Evolutionary conservation across 2,888 invertebrate genomes (phyloP).

Genomic region (Drosophila meridionalis): DNA sequence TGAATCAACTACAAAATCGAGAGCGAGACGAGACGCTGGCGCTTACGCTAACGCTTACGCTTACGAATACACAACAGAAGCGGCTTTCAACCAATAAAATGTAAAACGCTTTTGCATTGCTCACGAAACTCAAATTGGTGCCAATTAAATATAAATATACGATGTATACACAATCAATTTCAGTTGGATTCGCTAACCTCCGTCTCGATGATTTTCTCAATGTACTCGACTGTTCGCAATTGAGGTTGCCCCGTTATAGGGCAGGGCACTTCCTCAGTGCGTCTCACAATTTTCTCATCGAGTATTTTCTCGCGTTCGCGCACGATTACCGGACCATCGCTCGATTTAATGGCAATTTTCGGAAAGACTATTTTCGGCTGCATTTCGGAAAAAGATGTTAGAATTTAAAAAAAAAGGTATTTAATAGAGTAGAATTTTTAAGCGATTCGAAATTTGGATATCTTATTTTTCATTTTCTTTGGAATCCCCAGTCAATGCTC

Average conservation of each 20-base stretch:
- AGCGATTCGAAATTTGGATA: conserved; percentile 4
- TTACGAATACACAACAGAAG: conserved; percentile 54
- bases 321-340: conserved; percentile 92
- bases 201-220: conserved; percentile 97
- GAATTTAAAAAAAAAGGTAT: neutral
- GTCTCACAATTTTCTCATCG: conserved; percentile 93
- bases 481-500: neutral
- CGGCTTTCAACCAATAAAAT: conserved; percentile 50
- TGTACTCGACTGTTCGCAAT: conserved; percentile 96
- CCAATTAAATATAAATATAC: conserved; percentile 51
- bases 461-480: neutral
- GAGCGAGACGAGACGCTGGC: conserved; percentile 32
- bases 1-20: conserved; percentile 33
- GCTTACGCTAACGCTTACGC: conserved; percentile 39
- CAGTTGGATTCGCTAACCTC: conserved; percentile 89
- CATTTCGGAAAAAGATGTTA: conserved; percentile 30
- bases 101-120: conserved; percentile 48
- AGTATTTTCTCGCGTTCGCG: conserved; percentile 95
- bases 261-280: conserved; percentile 95
- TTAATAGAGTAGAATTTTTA: neutral
- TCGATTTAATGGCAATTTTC: conserved; percentile 94
- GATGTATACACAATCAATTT: conserved; percentile 34
- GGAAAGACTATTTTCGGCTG: conserved; percentile 88
- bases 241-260: conserved; percentile 93
- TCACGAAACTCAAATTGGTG: conserved; percentile 69